Conservation (phyloP, 2,797 vertebrate species). For the Dallia pectoralis region DNA sequence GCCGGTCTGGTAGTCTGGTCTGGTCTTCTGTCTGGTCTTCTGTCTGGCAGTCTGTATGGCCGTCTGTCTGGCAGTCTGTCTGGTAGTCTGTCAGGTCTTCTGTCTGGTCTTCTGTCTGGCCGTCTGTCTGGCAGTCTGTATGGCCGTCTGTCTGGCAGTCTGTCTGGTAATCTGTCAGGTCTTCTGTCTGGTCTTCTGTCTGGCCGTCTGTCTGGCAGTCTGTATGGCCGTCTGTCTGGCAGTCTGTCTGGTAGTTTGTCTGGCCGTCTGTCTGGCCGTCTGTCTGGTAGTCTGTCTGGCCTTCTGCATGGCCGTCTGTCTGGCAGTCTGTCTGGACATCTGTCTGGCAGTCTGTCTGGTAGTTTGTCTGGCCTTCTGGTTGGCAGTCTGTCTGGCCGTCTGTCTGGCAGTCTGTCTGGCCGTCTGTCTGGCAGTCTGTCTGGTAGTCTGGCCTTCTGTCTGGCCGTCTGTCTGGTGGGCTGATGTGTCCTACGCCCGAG, state of each 20-base stretch:
- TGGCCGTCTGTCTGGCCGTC: constrained; percentile 28
- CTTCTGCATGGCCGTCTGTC: constrained; percentile 24
- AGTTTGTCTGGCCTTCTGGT: constrained; percentile 24
- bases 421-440: constrained; percentile 51
- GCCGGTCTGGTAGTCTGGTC: constrained; percentile 27
- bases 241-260: constrained; percentile 67
- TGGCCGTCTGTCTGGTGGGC: constrained; percentile 64
- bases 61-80: constrained; percentile 46
- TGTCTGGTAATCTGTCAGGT: no score
- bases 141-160: no score
- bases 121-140: constrained; percentile 66
- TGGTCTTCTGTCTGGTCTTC: constrained; percentile 26
- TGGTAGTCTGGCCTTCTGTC: constrained; percentile 21
- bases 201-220: constrained; percentile 59
- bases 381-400: constrained; percentile 64
- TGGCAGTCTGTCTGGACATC: constrained; percentile 62
- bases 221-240: constrained; percentile 1
- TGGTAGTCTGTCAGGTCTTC: constrained; percentile 61
- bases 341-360: no score
- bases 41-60: constrained; percentile 65
- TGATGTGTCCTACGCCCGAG: constrained; percentile 67
- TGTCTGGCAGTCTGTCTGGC: constrained; percentile 39
- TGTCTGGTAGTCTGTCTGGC: constrained; percentile 63
- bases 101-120: constrained; percentile 21
- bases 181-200: constrained; percentile 45